Conservation (phyloP, 2,888 invertebrate species). For the Dryococelus australis region DNA sequence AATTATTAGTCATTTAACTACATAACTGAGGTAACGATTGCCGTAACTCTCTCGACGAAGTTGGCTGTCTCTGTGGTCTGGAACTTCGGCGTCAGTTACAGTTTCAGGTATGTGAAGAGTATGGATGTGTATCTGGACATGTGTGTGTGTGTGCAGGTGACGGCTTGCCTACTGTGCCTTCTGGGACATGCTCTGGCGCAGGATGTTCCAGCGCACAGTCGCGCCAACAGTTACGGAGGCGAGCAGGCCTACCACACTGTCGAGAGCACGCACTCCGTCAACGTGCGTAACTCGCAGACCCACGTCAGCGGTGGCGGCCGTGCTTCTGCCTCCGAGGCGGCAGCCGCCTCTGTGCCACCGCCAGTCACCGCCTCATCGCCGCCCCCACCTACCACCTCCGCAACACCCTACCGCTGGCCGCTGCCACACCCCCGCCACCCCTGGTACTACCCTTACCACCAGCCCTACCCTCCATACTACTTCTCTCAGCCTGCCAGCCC, state of each 20-base stretch:
- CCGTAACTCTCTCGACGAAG: too few species aligned
- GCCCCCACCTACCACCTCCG: not conserved
- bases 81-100: too few species aligned
- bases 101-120: too few species aligned
- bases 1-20: too few species aligned
- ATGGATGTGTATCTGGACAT: too few species aligned
- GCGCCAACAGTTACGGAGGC: not conserved
- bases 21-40: too few species aligned
- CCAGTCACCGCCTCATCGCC: not conserved
- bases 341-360: not conserved
- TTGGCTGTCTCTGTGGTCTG: too few species aligned
- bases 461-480: not conserved
- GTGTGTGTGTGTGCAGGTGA: not conserved
- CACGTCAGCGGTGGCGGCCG: not conserved
- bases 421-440: not conserved
- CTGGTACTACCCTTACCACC: not conserved
- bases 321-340: not conserved
- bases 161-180: not conserved
- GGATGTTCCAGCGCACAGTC: not conserved
- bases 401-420: not conserved
- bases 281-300: not conserved
- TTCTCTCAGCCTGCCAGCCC: too few species aligned
- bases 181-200: not conserved
- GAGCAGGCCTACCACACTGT: constrained; percentile 26
- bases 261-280: not conserved